Evolutionary conservation across 2,797 vertebrate species (phyloP).

Genomic region (Bradypodion pumilum): DNA sequence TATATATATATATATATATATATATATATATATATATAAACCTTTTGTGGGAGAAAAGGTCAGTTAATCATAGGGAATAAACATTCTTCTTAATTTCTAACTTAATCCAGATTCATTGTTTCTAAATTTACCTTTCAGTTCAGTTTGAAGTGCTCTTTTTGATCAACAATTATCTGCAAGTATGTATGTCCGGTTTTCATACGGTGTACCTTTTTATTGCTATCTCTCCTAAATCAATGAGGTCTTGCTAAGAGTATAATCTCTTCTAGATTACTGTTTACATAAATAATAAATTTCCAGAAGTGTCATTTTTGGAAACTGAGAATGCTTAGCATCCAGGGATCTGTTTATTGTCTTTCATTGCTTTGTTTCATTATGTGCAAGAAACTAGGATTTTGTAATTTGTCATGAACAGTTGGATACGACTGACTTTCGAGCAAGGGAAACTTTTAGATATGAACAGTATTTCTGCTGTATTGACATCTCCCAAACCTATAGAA

Average conservation of each 20-base stretch:
- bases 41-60: no score
- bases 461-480: background rate
- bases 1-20: no score
- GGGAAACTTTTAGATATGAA: no score
- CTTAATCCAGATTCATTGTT: background rate
- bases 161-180: background rate
- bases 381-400: background rate
- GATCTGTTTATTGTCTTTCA: background rate
- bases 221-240: no score
- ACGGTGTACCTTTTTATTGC: background rate
- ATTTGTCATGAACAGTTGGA: background rate
- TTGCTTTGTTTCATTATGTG: background rate
- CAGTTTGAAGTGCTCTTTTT: background rate
- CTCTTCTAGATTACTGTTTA: background rate
- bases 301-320: background rate
- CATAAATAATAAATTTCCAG: background rate
- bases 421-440: no score
- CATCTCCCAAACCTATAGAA: background rate
- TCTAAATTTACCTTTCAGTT: background rate
- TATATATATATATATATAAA: no score
- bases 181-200: no score
- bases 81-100: background rate
- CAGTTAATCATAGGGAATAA: no score
- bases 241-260: background rate
- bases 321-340: background rate